Conservation (phyloP, 1,140 invertebrate genomes). For the Bicyclus anynana region DNA sequence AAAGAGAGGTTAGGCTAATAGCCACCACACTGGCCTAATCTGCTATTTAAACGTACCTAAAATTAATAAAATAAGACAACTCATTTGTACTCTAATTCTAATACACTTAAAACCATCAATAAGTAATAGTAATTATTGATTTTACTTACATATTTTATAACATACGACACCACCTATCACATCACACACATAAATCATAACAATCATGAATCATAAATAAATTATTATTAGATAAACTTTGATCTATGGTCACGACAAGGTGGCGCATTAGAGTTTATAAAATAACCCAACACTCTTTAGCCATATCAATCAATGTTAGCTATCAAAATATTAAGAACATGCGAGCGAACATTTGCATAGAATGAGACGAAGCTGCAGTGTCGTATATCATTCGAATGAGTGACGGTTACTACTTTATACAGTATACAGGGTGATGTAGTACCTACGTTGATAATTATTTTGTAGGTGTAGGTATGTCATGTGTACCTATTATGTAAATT, state of each 20-base stretch:
- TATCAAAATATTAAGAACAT: conserved; percentile 49
- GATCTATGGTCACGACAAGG: not conserved
- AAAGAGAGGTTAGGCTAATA: too few species aligned
- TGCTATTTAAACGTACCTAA: too few species aligned
- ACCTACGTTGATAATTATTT: too few species aligned
- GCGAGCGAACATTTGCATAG: conserved; percentile 71
- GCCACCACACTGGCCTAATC: too few species aligned
- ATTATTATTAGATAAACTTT: not conserved
- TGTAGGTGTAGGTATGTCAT: too few species aligned
- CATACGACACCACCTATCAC: not conserved
- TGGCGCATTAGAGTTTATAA: not conserved
- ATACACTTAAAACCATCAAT: too few species aligned
- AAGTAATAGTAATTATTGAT: too few species aligned
- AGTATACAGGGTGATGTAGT: conserved; percentile 18
- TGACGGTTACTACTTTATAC: conserved; percentile 24
- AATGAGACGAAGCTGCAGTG: conserved; percentile 44
- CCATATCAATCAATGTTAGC: not conserved
- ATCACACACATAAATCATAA: not conserved
- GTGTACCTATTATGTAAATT: too few species aligned
- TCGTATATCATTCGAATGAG: conserved; percentile 17
- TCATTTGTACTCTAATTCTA: too few species aligned
- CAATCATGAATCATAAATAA: conserved; percentile 19
- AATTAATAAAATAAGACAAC: too few species aligned
- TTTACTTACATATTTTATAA: too few species aligned
- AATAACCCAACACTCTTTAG: not conserved